Evolutionary conservation across 2,113 vertebrate species (phyloP).

Genomic region (Engystomops pustulosus): DNA sequence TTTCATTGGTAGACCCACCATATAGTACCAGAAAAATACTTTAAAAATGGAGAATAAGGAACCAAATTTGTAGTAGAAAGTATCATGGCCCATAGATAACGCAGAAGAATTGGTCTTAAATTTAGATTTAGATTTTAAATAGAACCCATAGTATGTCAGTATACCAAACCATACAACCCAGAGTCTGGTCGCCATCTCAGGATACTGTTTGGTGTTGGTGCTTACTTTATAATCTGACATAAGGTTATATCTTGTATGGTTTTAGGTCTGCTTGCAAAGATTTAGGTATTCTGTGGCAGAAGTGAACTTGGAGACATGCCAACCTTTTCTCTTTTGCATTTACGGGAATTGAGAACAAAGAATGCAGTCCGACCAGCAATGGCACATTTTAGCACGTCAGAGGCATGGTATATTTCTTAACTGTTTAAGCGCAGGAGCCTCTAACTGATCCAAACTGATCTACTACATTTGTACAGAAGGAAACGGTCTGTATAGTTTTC

Average conservation of each 20-base stretch:
- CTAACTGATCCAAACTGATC: too few species aligned
- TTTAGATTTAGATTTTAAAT: background rate
- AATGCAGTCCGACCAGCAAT: slow-evolving; percentile 42
- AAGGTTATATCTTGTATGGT: background rate
- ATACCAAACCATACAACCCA: background rate
- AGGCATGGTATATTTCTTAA: background rate
- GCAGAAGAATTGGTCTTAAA: background rate
- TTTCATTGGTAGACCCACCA: too few species aligned
- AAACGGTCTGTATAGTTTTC: too few species aligned
- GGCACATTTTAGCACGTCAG: background rate
- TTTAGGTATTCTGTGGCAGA: background rate
- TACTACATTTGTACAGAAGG: too few species aligned
- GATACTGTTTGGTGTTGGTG: background rate
- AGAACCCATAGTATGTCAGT: background rate
- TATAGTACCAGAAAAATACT: too few species aligned
- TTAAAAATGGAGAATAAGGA: background rate
- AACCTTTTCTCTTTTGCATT: background rate
- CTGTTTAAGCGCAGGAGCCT: slow-evolving; percentile 12
- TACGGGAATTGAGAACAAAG: slow-evolving; percentile 29
- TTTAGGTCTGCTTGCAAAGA: background rate
- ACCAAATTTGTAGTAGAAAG: background rate
- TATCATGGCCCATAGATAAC: background rate
- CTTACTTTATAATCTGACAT: background rate
- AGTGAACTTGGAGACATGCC: slow-evolving; percentile 6
- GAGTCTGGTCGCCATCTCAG: background rate